These are phyloP conservation scores for Charina bottae DNA, from an alignment of 2,113 vertebrate species.

Conservation along the genomic window DNA sequence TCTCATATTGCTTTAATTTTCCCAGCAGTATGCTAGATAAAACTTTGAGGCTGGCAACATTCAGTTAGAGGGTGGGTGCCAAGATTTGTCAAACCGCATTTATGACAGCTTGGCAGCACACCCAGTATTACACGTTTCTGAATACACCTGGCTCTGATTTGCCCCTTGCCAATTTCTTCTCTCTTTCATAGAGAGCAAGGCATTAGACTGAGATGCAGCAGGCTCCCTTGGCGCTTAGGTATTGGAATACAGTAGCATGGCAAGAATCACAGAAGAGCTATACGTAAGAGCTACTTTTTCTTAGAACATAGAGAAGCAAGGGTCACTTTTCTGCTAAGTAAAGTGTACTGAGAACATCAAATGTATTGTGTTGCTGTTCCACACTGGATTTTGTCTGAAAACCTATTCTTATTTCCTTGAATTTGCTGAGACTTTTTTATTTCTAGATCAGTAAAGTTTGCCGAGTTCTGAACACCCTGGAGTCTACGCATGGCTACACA, in stretches of 20 bases:
- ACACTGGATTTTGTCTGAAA: neutral
- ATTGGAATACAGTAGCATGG: neutral
- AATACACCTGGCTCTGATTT: slow-evolving; percentile 3
- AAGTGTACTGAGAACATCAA: neutral
- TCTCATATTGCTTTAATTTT: neutral
- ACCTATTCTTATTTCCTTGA: neutral
- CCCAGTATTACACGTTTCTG: neutral
- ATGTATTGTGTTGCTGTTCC: neutral
- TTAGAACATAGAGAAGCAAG: neutral
- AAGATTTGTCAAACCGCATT: neutral
- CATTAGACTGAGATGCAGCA: neutral
- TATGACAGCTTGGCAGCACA: neutral
- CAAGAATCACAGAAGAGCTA: neutral
- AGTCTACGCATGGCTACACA: neutral
- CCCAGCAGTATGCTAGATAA: neutral
- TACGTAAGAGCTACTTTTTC: neutral
- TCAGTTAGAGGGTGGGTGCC: neutral
- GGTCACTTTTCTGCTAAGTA: neutral
- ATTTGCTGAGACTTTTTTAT: neutral
- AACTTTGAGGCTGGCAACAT: neutral
- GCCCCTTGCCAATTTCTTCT: neutral
- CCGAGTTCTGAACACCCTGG: neutral
- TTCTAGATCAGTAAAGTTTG: neutral
- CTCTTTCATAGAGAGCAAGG: neutral
- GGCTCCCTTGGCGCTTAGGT: neutral